phyloP scores from a whole-genome alignment of 1,140 invertebrate species.

The Lasaia peninsularis region DNA sequence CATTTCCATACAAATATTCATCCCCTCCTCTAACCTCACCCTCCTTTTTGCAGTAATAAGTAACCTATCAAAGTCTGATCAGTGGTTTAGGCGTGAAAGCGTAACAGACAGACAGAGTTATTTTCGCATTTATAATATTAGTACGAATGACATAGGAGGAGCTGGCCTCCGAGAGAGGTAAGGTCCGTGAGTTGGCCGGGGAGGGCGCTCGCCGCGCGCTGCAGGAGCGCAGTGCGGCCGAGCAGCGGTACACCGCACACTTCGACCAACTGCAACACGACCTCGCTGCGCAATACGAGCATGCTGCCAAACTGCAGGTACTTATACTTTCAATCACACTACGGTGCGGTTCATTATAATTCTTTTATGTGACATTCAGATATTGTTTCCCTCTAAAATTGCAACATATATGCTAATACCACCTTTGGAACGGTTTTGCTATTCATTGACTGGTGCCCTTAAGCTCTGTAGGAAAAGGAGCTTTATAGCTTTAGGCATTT shows the following conservation, averaged over 20 bases:
- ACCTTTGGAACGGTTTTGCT: no score
- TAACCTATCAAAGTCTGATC: no score
- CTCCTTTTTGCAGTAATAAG: not conserved
- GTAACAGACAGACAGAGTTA: no score
- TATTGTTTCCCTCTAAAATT: no score
- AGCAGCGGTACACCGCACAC: slow-evolving; percentile 84
- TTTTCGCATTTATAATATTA: no score
- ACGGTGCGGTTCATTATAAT: not conserved
- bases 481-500: no score
- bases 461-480: no score
- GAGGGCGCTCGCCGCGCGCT: slow-evolving; percentile 79
- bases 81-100: no score
- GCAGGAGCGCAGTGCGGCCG: slow-evolving; percentile 85
- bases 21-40: not conserved
- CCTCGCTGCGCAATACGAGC: slow-evolving; percentile 87
- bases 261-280: slow-evolving; percentile 87
- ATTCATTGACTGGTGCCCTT: no score
- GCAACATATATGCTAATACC: no score
- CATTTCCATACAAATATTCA: no score
- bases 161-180: slow-evolving; percentile 83
- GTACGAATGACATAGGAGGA: slow-evolving; percentile 80
- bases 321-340: not conserved
- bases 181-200: slow-evolving; percentile 76
- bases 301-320: slow-evolving; percentile 83
- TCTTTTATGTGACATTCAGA: no score